Percentiles rank a stretch among this genome's conserved stretches.
phyloP scores from a whole-genome alignment of 1,140 invertebrate species.

The Drosophila cardini region DNA sequence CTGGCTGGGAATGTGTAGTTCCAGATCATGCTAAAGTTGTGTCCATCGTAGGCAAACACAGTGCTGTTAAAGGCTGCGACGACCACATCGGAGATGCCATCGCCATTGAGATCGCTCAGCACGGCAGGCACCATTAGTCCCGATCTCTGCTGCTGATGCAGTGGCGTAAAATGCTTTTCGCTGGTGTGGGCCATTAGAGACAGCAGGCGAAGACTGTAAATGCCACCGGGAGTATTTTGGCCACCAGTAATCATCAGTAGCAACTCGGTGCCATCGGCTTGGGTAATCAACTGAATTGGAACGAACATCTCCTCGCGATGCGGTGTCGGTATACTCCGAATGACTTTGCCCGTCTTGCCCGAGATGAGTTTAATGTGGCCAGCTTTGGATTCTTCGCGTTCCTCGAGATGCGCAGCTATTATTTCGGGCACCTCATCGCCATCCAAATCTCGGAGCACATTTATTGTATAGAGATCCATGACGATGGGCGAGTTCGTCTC shows the following conservation, averaged over 20 bases:
- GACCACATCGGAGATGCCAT: slow-evolving; percentile 91
- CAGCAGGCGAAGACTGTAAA: slow-evolving; percentile 88
- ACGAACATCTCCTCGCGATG: slow-evolving; percentile 90
- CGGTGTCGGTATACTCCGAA: slow-evolving; percentile 88
- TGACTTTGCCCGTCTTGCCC: slow-evolving; percentile 88
- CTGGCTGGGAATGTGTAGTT: slow-evolving; percentile 88
- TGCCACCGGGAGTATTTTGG: slow-evolving; percentile 90
- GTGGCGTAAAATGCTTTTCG: slow-evolving; percentile 79
- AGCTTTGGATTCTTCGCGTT: slow-evolving; percentile 84
- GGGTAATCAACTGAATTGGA: slow-evolving; percentile 84
- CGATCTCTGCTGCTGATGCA: slow-evolving; percentile 68
- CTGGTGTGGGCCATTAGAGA: slow-evolving; percentile 81
- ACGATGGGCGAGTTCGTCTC: slow-evolving; percentile 80
- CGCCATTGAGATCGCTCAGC: slow-evolving; percentile 90
- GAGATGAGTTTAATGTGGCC: slow-evolving; percentile 90
- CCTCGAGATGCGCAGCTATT: slow-evolving; percentile 88
- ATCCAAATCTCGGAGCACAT: slow-evolving; percentile 90
- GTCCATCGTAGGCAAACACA: slow-evolving; percentile 90
- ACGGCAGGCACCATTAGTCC: slow-evolving; percentile 89
- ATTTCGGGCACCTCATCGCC: slow-evolving; percentile 90
- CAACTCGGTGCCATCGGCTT: slow-evolving; percentile 77
- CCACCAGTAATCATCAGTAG: slow-evolving; percentile 90
- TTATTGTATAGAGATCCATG: slow-evolving; percentile 88
- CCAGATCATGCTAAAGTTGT: slow-evolving; percentile 89
- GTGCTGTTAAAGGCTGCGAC: slow-evolving; percentile 90